Conservation (phyloP, 1,140 invertebrate genomes). For the Ips typographus region DNA sequence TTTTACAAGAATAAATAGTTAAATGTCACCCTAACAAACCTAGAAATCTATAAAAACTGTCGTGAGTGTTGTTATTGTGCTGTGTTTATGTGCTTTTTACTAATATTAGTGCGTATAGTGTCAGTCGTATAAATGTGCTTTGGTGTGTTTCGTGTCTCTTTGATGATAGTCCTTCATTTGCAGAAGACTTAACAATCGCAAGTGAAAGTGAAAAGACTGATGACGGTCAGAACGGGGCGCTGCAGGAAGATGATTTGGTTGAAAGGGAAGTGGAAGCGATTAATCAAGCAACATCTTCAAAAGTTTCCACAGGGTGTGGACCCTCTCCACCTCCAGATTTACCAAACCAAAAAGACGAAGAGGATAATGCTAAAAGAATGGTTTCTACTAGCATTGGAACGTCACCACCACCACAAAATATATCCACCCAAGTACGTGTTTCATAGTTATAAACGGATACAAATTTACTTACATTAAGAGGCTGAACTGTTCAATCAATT, state of each 20-base stretch:
- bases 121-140: conserved; percentile 26
- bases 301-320: conserved; percentile 48
- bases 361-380: conserved; percentile 36
- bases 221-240: not conserved
- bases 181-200: not conserved
- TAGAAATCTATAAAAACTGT: conserved; percentile 21
- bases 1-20: conserved; percentile 41
- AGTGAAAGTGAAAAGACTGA: conserved; percentile 21
- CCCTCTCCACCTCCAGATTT: conserved; percentile 48
- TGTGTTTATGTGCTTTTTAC: conserved; percentile 32
- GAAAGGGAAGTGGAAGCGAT: not conserved
- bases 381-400: conserved; percentile 65
- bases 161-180: conserved; percentile 7
- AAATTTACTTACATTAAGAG: too few relatives aligned
- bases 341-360: conserved; percentile 8
- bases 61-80: conserved; percentile 33
- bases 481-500: too few relatives aligned
- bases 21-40: too few relatives aligned
- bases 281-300: not conserved
- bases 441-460: too few relatives aligned
- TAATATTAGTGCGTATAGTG: conserved; percentile 37
- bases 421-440: conserved; percentile 80
- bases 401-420: conserved; percentile 81
- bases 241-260: not conserved
- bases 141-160: conserved; percentile 27